Percentiles rank a stretch among this genome's conserved stretches.
These are phyloP conservation scores for Euplagia quadripunctaria DNA, from an alignment of 2,888 invertebrate genomes.

Conservation along the genomic window DNA sequence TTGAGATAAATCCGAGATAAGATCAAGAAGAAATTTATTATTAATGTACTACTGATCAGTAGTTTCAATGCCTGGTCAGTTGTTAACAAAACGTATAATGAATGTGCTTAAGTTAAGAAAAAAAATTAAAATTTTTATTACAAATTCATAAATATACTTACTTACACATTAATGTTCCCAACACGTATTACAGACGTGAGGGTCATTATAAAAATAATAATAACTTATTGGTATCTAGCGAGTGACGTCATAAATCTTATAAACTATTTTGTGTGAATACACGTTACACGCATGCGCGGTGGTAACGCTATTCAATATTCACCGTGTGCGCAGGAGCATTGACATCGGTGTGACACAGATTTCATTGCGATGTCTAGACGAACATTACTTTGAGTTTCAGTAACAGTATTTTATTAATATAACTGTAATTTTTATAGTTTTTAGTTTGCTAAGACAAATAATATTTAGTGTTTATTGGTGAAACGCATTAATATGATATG, in stretches of 20 bases:
- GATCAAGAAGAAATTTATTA: too few relatives aligned
- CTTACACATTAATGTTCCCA: background rate
- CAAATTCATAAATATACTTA: background rate
- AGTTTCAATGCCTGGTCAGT: too few relatives aligned
- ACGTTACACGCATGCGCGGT: conserved; percentile 34
- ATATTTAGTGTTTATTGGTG: conserved; percentile 9
- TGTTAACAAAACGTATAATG: too few relatives aligned
- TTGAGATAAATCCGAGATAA: too few relatives aligned
- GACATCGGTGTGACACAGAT: conserved; percentile 68
- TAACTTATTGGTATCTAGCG: conserved; percentile 32
- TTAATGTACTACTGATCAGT: too few relatives aligned
- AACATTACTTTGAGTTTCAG: conserved; percentile 54
- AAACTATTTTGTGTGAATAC: conserved; percentile 43
- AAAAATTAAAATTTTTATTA: too few relatives aligned
- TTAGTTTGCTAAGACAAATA: conserved; percentile 8
- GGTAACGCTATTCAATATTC: conserved; percentile 59
- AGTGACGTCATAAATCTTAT: conserved; percentile 45
- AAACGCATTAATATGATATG: background rate
- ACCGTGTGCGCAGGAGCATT: conserved; percentile 64
- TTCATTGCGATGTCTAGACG: conserved; percentile 68
- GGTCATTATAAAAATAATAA: conserved; percentile 45
- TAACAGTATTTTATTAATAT: conserved; percentile 49
- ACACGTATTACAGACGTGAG: conserved; percentile 41
- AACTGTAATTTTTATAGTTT: conserved; percentile 37
- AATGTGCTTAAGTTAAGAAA: too few relatives aligned